Evolutionary conservation across 2,797 vertebrate genomes (phyloP), one percentile per base, ranked within the genome.

Genomic region (Acipenser oxyrinchus): DNA sequence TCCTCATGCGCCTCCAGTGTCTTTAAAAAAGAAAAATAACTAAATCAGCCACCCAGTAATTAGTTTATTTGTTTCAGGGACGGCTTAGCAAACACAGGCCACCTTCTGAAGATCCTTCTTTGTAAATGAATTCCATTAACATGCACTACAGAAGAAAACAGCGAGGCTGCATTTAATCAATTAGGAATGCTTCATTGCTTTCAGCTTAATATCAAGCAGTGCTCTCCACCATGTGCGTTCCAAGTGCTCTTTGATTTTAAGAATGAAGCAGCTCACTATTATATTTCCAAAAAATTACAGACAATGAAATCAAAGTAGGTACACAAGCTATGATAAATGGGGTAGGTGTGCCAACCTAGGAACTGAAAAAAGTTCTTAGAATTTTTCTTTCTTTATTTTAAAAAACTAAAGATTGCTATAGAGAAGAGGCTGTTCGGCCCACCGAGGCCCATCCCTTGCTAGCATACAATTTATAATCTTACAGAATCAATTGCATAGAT

Each of bases 241-340:
- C 9, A 53, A 71, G 70, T 65, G 63, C 64, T 48, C 57, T 68
- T 68, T 63, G 11, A 53, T 60, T 51, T 13, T 60, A 6, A n/a
- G 18, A 15, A 18, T 51, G 15, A 51, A 64, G 62, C 48, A 8
- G 48, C 6, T 69, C 68, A 12, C 49, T 58, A 70, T 68, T 63
- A 64, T 67, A 63, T 78, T 75, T 79, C 76, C 81, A 81, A 76
- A 79, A 81, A 80, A 75, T 58, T 80, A 80, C 80, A 83, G 79
- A 78, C 75, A 82, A 76, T 79, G 75, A 76, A 82, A 79, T 82
- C 75, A 77, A 73, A 78, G 75, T 73, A 77, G 72, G 74, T 81
- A 82, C 81, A 84, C 71, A 67, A 72, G 68, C 74, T 61, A 75
- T 82, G 81, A 84, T 83, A 80, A 84, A 84, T 80, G 81, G 78